Evolutionary conservation across 2,888 invertebrate species (phyloP).

Genomic region (Drosophila rellima): DNA sequence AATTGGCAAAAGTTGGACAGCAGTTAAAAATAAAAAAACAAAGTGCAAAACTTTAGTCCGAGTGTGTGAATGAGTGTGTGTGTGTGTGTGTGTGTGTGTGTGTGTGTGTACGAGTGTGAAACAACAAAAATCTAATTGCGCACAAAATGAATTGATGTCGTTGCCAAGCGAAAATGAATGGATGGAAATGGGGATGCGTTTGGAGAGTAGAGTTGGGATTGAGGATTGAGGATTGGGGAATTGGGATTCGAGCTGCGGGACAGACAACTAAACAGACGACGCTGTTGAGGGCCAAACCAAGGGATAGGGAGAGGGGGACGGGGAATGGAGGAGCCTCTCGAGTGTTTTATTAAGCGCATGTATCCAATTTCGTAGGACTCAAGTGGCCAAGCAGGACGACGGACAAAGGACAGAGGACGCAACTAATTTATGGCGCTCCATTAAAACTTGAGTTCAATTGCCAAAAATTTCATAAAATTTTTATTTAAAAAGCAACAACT

Average conservation of each 20-base stretch:
- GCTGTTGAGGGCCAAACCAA: slow-evolving; percentile 9
- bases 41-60: slow-evolving; percentile 55
- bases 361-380: slow-evolving; percentile 78
- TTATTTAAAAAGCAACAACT: slow-evolving; percentile 71
- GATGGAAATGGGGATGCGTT: slow-evolving; percentile 32
- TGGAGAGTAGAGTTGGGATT: slow-evolving; percentile 8
- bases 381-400: slow-evolving; percentile 63
- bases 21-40: slow-evolving; percentile 45
- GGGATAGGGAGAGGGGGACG: not conserved
- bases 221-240: slow-evolving; percentile 1
- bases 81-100: slow-evolving; percentile 15
- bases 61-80: slow-evolving; percentile 10
- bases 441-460: slow-evolving; percentile 82
- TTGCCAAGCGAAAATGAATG: slow-evolving; percentile 78
- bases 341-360: slow-evolving; percentile 81
- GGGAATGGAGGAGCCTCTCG: slow-evolving; percentile 63
- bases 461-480: slow-evolving; percentile 82
- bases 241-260: slow-evolving; percentile 11
- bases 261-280: slow-evolving; percentile 38
- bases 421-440: slow-evolving; percentile 79
- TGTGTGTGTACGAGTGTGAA: slow-evolving; percentile 43
- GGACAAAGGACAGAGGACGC: slow-evolving; percentile 38
- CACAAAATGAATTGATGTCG: slow-evolving; percentile 81
- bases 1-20: slow-evolving; percentile 67
- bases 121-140: slow-evolving; percentile 76